These are phyloP conservation scores for Magallana angulata DNA, from an alignment of 1,140 invertebrate species.

Conservation along the genomic window DNA sequence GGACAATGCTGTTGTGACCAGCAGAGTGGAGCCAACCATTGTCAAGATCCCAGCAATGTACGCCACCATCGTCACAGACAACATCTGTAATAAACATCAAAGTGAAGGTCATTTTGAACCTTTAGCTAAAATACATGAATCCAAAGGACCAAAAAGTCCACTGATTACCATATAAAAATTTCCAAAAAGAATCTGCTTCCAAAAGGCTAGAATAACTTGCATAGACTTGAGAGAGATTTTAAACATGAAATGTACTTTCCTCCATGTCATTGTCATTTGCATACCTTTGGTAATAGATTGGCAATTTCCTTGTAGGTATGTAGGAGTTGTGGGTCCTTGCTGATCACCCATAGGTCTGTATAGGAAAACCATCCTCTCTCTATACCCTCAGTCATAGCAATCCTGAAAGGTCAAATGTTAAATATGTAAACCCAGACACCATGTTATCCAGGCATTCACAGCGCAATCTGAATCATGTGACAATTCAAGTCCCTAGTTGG, in stretches of 20 bases:
- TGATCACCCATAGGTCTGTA: conserved; percentile 86
- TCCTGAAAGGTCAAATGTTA: conserved; percentile 60
- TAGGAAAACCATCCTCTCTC: conserved; percentile 92
- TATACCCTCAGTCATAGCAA: conserved; percentile 82
- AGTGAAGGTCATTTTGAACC: conserved; percentile 1
- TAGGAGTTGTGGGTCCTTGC: conserved; percentile 81
- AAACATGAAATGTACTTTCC: too few species aligned
- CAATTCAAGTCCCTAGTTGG: too few species aligned
- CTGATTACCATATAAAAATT: too few species aligned
- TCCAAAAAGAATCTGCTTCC: too few species aligned
- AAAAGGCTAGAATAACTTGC: too few species aligned
- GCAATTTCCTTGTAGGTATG: conserved; percentile 77
- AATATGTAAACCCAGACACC: too few species aligned
- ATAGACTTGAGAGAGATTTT: too few species aligned
- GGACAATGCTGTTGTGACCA: conserved; percentile 61
- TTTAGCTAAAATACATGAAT: not conserved
- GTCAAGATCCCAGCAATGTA: conserved; percentile 87
- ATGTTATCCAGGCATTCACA: too few species aligned
- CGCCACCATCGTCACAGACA: conserved; percentile 85
- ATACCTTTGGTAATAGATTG: conserved; percentile 82
- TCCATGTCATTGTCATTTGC: not conserved
- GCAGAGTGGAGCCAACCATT: conserved; percentile 81
- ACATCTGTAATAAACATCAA: conserved; percentile 78
- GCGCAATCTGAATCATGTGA: too few species aligned
- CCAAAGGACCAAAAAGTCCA: not conserved